Percentiles rank a stretch among this genome's conserved stretches.
phyloP scores from a whole-genome alignment of 2,888 invertebrate species.

The Nephrocerus scutellatus region DNA sequence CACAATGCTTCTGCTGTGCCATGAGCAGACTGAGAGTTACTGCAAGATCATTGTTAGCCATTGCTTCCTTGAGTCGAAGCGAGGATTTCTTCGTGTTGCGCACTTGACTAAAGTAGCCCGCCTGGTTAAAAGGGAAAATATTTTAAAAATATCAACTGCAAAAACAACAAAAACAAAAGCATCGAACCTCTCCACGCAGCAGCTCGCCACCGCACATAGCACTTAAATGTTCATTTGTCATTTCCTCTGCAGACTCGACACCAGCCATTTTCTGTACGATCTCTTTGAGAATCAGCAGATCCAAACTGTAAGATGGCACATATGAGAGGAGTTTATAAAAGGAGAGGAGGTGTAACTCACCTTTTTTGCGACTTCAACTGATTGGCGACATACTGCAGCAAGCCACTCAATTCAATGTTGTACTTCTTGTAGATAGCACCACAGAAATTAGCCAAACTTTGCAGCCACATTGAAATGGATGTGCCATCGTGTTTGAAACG shows the following conservation, averaged over 20 bases:
- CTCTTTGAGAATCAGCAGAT: slow-evolving; percentile 89
- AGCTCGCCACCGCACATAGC: slow-evolving; percentile 97
- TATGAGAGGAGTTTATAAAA: no score
- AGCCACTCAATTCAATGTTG: slow-evolving; percentile 87
- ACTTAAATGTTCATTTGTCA: slow-evolving; percentile 92
- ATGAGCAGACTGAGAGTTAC: slow-evolving; percentile 88
- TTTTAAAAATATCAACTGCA: no score
- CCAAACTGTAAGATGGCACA: slow-evolving; percentile 65
- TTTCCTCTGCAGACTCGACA: slow-evolving; percentile 92
- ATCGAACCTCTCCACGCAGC: slow-evolving; percentile 78
- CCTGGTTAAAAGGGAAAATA: slow-evolving; percentile 52
- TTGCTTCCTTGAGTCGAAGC: slow-evolving; percentile 86
- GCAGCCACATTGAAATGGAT: slow-evolving; percentile 88
- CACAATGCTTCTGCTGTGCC: slow-evolving; percentile 95
- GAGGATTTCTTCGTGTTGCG: slow-evolving; percentile 95
- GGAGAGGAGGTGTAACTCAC: slow-evolving; percentile 48
- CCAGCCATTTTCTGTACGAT: slow-evolving; percentile 99
- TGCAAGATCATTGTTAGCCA: slow-evolving; percentile 88
- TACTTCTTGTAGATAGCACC: slow-evolving; percentile 97
- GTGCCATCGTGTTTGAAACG: slow-evolving; percentile 83
- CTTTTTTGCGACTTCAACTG: slow-evolving; percentile 94
- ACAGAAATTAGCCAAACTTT: slow-evolving; percentile 90
- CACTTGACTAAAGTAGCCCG: slow-evolving; percentile 95
- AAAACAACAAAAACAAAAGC: no score
- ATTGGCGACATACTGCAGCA: slow-evolving; percentile 95